phyloP scores from a whole-genome alignment of 2,797 vertebrate species.

The Danio choprae region DNA sequence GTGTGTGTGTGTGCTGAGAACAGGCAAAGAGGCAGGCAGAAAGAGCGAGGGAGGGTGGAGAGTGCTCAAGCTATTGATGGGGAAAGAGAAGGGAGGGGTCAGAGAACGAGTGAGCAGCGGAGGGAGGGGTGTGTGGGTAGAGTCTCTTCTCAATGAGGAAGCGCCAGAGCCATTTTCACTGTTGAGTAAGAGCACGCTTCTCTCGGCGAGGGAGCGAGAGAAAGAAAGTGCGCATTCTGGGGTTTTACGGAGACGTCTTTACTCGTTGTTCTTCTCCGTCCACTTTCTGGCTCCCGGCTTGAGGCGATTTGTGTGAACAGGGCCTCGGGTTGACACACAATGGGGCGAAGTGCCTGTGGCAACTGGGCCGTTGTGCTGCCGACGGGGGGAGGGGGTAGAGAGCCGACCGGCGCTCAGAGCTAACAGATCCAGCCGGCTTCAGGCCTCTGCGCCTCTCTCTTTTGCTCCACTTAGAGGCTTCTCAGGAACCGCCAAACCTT shows the following conservation, averaged over 20 bases:
- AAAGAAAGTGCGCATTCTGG: slow-evolving; percentile 68
- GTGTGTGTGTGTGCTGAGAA: slow-evolving; percentile 73
- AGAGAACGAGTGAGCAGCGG: slow-evolving; percentile 60
- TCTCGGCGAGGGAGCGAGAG: slow-evolving; percentile 65
- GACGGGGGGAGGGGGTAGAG: slow-evolving; percentile 83
- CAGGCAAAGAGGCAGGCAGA: slow-evolving; percentile 61
- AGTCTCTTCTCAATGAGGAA: slow-evolving; percentile 82
- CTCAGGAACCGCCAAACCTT: slow-evolving; percentile 62
- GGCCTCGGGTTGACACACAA: slow-evolving; percentile 78
- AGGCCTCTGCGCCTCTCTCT: slow-evolving; percentile 68
- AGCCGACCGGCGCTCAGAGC: slow-evolving; percentile 81
- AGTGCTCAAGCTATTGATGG: slow-evolving; percentile 77
- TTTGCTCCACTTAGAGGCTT: slow-evolving; percentile 58
- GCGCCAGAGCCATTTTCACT: slow-evolving; percentile 85
- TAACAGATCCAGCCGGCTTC: slow-evolving; percentile 80
- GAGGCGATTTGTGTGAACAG: slow-evolving; percentile 67
- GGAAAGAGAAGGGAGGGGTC: slow-evolving; percentile 69
- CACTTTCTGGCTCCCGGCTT: slow-evolving; percentile 58
- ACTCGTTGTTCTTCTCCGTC: slow-evolving; percentile 56
- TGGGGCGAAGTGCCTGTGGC: slow-evolving; percentile 81
- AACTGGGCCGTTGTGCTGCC: slow-evolving; percentile 82
- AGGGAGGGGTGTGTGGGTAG: slow-evolving; percentile 76
- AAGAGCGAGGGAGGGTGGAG: slow-evolving; percentile 66
- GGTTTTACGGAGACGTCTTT: slow-evolving; percentile 57
- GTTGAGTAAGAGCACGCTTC: slow-evolving; percentile 81